phyloP scores from a whole-genome alignment of 2,797 vertebrate species.

The Semotilus atromaculatus region DNA sequence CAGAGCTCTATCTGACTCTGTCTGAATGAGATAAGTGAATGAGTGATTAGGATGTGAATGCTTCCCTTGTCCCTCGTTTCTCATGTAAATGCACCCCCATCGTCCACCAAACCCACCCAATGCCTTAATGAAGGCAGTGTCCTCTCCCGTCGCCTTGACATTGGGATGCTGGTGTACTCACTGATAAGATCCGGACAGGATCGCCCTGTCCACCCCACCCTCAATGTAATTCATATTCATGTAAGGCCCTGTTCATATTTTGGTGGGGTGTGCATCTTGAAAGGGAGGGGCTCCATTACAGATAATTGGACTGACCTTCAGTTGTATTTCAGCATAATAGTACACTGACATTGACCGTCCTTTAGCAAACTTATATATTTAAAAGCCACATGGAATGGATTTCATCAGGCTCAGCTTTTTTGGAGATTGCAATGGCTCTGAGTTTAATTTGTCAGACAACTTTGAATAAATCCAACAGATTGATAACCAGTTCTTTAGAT shows the following conservation, averaged over 20 bases:
- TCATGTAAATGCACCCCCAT: slow-evolving; percentile 60
- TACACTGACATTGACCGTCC: slow-evolving; percentile 18
- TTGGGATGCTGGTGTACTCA: slow-evolving; percentile 60
- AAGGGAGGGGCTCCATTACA: slow-evolving; percentile 52
- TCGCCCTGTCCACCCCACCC: slow-evolving; percentile 10
- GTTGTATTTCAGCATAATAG: slow-evolving; percentile 34
- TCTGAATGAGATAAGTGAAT: slow-evolving; percentile 54
- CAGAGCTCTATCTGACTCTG: slow-evolving; percentile 28
- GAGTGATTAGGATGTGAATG: slow-evolving; percentile 59
- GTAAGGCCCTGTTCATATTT: slow-evolving; percentile 43
- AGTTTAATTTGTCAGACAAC: not conserved
- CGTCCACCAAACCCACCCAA: not conserved
- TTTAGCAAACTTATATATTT: slow-evolving; percentile 38
- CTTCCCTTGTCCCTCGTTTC: slow-evolving; percentile 20
- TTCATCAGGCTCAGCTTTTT: slow-evolving; percentile 38
- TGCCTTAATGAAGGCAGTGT: slow-evolving; percentile 65
- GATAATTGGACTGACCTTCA: slow-evolving; percentile 69
- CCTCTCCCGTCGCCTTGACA: slow-evolving; percentile 71
- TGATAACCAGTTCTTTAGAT: not conserved
- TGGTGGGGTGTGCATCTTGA: slow-evolving; percentile 9
- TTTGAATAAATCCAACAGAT: not conserved
- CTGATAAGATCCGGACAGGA: slow-evolving; percentile 52
- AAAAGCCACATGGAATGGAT: slow-evolving; percentile 31
- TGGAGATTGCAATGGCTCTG: slow-evolving; percentile 1
- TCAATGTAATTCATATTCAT: slow-evolving; percentile 65